phyloP scores from a whole-genome alignment of 2,113 vertebrate genomes.

The Gracilinanus agilis region DNA sequence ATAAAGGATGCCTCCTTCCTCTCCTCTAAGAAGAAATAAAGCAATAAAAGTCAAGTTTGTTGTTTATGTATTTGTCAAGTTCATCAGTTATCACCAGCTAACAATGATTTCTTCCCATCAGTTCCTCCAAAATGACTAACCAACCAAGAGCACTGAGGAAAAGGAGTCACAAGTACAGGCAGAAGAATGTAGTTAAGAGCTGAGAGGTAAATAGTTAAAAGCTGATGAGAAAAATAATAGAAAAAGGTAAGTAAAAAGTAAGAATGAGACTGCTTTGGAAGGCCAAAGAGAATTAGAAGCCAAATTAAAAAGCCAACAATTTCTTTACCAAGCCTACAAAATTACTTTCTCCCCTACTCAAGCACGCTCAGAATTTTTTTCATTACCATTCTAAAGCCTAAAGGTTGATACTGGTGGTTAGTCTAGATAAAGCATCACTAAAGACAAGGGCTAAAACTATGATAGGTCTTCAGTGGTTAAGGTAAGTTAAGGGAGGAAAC shows the following conservation, averaged over 20 bases:
- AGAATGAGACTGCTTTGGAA: background rate
- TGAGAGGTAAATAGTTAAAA: background rate
- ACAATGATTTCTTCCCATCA: background rate
- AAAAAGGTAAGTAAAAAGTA: background rate
- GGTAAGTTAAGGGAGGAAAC: background rate
- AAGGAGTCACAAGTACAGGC: background rate
- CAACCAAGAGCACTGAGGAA: background rate
- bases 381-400: background rate
- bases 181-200: background rate
- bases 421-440: background rate
- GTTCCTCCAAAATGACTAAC: background rate
- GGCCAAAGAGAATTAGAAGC: background rate
- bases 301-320: background rate
- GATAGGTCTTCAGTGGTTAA: background rate
- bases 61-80: background rate
- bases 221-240: background rate
- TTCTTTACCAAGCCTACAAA: background rate
- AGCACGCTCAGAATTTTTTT: background rate
- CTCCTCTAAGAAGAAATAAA: slow-evolving; percentile 80
- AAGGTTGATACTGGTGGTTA: background rate
- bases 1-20: slow-evolving; percentile 83
- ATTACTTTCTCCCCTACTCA: background rate
- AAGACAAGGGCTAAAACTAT: background rate
- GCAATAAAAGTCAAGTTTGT: background rate
- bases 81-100: background rate